These are phyloP conservation scores for Cecropterus lyciades DNA, from an alignment of 1,140 invertebrate species.

Conservation along the genomic window DNA sequence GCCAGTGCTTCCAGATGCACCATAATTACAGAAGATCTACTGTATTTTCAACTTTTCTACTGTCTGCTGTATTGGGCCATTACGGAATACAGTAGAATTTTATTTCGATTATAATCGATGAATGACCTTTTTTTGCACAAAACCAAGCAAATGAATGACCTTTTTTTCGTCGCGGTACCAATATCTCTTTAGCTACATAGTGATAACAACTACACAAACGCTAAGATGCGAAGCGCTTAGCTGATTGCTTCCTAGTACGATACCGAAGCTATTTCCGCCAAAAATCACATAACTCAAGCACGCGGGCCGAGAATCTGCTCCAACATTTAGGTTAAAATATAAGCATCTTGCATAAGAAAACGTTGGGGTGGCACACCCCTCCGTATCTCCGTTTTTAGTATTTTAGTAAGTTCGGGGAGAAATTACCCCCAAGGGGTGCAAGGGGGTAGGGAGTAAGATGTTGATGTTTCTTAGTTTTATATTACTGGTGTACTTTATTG, in stretches of 20 bases:
- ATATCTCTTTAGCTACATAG: no score
- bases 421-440: constrained; percentile 57
- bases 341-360: constrained; percentile 83
- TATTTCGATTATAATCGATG: no score
- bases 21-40: no score
- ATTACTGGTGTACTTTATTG: constrained; percentile 81
- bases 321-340: constrained; percentile 83
- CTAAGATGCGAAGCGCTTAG: constrained; percentile 20
- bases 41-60: no score
- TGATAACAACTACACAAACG: not conserved
- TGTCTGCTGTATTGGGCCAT: no score
- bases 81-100: no score
- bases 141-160: no score
- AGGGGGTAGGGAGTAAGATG: constrained; percentile 64
- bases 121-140: no score
- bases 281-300: constrained; percentile 56
- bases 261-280: constrained; percentile 32
- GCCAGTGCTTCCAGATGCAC: no score
- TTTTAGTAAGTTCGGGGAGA: constrained; percentile 82
- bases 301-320: constrained; percentile 53
- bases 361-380: constrained; percentile 59
- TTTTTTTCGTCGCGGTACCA: no score
- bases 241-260: constrained; percentile 32
- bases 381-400: constrained; percentile 83
- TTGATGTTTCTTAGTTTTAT: constrained; percentile 84